phyloP scores from a whole-genome alignment of 2,797 vertebrate species.

The Lemur catta region DNA sequence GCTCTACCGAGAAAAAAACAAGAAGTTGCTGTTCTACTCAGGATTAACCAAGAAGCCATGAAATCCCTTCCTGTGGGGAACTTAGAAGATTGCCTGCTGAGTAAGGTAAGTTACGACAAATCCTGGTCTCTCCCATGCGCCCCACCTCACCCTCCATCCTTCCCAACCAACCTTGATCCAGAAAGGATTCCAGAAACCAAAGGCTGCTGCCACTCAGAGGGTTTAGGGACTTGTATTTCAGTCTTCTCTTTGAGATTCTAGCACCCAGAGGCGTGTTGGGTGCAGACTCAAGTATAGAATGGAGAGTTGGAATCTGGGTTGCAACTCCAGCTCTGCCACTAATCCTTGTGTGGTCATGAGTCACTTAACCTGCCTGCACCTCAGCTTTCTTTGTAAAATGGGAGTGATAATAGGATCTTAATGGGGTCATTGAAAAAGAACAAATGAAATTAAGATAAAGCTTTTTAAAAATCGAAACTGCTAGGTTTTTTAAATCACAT shows the following conservation, averaged over 20 bases:
- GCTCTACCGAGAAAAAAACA: conserved; percentile 39
- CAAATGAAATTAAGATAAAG: neutral
- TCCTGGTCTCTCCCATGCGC: rapidly evolving
- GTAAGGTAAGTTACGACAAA: conserved; percentile 82
- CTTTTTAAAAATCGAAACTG: neutral
- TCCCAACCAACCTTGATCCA: neutral
- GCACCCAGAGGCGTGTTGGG: neutral
- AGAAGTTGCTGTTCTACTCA: conserved; percentile 17
- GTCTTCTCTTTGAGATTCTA: neutral
- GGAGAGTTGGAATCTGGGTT: neutral
- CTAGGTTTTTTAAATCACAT: neutral
- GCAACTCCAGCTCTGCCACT: neutral
- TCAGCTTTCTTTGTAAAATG: neutral
- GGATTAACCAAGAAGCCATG: conserved; percentile 77
- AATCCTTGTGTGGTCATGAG: neutral
- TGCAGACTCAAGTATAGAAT: no score
- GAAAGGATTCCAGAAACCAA: neutral
- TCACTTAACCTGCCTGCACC: neutral
- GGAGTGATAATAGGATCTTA: neutral
- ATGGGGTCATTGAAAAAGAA: neutral
- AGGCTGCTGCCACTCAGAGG: rapidly evolving
- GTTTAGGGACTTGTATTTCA: neutral
- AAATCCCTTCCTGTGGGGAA: conserved; percentile 84
- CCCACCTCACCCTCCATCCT: no score
- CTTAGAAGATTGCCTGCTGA: conserved; percentile 84